These are phyloP conservation scores for Acromyrmex charruanus DNA, from an alignment of 1,140 invertebrate genomes.

Conservation along the genomic window DNA sequence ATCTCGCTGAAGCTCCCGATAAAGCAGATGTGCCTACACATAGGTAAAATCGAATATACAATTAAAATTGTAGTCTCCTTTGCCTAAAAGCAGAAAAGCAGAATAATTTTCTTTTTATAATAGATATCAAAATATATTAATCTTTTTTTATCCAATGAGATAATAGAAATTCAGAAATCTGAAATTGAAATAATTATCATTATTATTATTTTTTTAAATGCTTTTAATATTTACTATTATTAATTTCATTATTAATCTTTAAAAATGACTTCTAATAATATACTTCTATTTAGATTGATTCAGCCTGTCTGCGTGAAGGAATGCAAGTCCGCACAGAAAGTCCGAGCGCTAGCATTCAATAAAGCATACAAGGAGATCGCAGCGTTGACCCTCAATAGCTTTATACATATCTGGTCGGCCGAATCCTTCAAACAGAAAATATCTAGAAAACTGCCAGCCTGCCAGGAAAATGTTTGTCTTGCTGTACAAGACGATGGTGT, in stretches of 20 bases:
- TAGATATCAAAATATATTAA: neutral
- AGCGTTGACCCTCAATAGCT: conserved; percentile 96
- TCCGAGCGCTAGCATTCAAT: conserved; percentile 96
- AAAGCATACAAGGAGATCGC: conserved; percentile 95
- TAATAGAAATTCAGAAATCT: neutral
- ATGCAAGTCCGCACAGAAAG: conserved; percentile 92
- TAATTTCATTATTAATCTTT: neutral
- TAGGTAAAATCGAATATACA: conserved; percentile 75
- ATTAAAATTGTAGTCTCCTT: neutral
- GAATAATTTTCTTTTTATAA: neutral
- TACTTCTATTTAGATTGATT: conserved; percentile 84
- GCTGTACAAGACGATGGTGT: conserved; percentile 93
- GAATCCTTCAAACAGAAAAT: conserved; percentile 94
- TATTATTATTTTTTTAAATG: neutral
- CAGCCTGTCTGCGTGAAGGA: conserved; percentile 92
- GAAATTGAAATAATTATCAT: neutral
- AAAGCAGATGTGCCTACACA: conserved; percentile 86
- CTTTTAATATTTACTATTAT: neutral
- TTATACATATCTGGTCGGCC: conserved; percentile 96
- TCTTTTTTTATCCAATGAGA: neutral
- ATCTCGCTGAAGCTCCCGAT: conserved; percentile 87
- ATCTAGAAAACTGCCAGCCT: conserved; percentile 94
- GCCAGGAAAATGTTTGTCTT: conserved; percentile 97
- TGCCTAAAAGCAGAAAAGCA: neutral
- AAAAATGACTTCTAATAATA: conserved; percentile 20